Percentiles rank a stretch among this genome's conserved stretches.
Evolutionary conservation across 2,888 invertebrate genomes (phyloP).

Genomic region (Ectemnius cavifrons): DNA sequence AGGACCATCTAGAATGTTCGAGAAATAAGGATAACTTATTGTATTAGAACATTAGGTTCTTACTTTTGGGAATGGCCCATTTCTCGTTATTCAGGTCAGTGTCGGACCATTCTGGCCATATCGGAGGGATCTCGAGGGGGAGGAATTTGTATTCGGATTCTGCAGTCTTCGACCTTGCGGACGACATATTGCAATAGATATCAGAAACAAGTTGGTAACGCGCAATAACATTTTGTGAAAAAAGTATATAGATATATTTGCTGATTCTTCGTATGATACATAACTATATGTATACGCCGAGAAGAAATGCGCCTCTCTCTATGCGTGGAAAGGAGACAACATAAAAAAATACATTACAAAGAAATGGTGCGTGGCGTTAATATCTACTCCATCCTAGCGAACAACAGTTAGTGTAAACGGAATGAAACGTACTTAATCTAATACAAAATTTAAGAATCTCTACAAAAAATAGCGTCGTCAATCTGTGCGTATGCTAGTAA

Average conservation of each 20-base stretch:
- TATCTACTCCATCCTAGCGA: conserved; percentile 26
- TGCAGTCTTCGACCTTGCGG: conserved; percentile 34
- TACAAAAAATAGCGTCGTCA: conserved; percentile 48
- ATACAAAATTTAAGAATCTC: conserved; percentile 42
- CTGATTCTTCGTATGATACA: conserved; percentile 60
- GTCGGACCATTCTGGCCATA: conserved; percentile 67
- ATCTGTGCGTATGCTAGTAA: conserved; percentile 29
- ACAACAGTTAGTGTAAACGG: conserved; percentile 22
- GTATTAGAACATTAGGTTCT: background rate
- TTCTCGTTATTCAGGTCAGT: conserved; percentile 60
- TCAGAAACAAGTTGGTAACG: background rate
- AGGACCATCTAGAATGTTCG: conserved; percentile 40
- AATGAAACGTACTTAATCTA: conserved; percentile 30
- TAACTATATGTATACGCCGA: conserved; percentile 42
- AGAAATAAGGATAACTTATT: background rate
- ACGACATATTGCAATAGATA: conserved; percentile 31
- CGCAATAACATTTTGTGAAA: conserved; percentile 40
- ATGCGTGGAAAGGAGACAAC: conserved; percentile 32
- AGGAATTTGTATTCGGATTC: conserved; percentile 8
- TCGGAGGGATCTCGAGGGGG: background rate
- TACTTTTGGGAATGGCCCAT: conserved; percentile 64
- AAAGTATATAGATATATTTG: conserved; percentile 60
- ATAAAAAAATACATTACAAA: conserved; percentile 44
- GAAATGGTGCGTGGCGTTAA: conserved; percentile 46
- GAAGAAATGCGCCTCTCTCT: conserved; percentile 52